Evolutionary conservation across 2,797 vertebrate genomes (phyloP).

Genomic region (Chelidonichthys spinosus): DNA sequence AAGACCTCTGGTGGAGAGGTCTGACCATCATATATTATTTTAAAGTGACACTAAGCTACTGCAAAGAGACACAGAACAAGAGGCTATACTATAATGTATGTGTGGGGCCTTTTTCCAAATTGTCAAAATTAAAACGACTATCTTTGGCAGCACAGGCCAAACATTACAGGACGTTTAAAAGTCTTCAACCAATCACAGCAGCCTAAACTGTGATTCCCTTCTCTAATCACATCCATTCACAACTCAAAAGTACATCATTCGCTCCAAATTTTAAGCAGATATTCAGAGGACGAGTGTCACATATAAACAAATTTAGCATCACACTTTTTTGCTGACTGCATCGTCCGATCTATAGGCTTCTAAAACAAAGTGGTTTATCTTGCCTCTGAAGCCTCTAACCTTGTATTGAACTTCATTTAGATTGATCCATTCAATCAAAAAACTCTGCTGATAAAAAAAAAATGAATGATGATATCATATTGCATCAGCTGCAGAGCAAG

Average conservation of each 20-base stretch:
- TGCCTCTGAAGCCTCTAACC: background rate
- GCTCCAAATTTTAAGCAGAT: background rate
- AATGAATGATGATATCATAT: no score
- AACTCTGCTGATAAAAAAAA: background rate
- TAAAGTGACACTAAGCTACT: no score
- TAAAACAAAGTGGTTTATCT: conserved; percentile 4
- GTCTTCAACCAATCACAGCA: conserved; percentile 22
- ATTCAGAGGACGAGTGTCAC: background rate
- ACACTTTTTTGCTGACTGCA: background rate
- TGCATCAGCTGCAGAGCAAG: background rate
- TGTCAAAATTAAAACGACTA: conserved; percentile 17
- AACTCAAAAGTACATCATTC: background rate
- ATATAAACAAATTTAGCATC: background rate
- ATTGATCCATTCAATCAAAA: conserved; percentile 4
- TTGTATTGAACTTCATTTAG: background rate
- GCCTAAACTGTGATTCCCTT: conserved; percentile 2
- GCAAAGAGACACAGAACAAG: no score
- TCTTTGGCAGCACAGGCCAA: conserved; percentile 5
- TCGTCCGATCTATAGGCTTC: background rate
- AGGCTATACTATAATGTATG: no score
- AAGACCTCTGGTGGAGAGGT: no score
- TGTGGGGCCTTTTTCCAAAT: no score
- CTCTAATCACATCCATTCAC: conserved; percentile 24
- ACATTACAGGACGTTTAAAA: conserved; percentile 29
- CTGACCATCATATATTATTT: no score